Base-by-base conservation (phyloP, 2,797 vertebrate genomes). In the Hippocampus kuda region DNA sequence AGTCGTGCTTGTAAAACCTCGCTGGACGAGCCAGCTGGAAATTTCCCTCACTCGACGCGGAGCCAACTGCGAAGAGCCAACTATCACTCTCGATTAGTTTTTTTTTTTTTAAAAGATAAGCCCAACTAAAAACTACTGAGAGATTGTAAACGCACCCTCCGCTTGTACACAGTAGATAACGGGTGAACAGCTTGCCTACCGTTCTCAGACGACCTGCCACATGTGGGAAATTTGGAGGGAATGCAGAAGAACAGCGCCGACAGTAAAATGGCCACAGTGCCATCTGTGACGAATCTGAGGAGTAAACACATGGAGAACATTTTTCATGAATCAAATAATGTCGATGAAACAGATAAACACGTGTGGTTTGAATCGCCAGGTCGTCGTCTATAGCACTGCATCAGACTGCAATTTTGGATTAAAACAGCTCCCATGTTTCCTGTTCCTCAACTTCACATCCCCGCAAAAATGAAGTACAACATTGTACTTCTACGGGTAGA, bases 251-350 rank as follows among this genome's bases (percentile, higher is more conserved):
- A 73, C 70, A 94, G 41, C 1, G 92, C 0, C 0, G 90, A 73
- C 67, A 95, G 82, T 66, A 95, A 89, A 34, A 97, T 86, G 75
- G 92, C 91, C 30, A 93, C 91, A 0, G 94, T 94, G 3, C 92
- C 92, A 57, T 96, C 93, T 0, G 93, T 94, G 65, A 91, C 87
- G 1, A 78, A 90, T 74, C 94, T 97, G 87, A 92, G 4, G 94
- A 94, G 93, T 22, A 77, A 98, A 97, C 82, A 27, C 41, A 11
- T 70, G 66, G 65, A 63, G 76, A 66, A 97, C 77, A 67, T 27
- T 26, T 12, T 59, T 59, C 12, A 34, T 34, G 20, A 38, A 38
- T 60, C 2, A 61, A 62, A 65, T 44, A 5, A n/a, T 42, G 62
- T 24, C 12, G 27, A 34, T 6, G 3, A 9, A 34, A 60, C 27